Evolutionary conservation across 2,113 vertebrate genomes (phyloP).

Genomic region (Phylloscopus trochiloides): DNA sequence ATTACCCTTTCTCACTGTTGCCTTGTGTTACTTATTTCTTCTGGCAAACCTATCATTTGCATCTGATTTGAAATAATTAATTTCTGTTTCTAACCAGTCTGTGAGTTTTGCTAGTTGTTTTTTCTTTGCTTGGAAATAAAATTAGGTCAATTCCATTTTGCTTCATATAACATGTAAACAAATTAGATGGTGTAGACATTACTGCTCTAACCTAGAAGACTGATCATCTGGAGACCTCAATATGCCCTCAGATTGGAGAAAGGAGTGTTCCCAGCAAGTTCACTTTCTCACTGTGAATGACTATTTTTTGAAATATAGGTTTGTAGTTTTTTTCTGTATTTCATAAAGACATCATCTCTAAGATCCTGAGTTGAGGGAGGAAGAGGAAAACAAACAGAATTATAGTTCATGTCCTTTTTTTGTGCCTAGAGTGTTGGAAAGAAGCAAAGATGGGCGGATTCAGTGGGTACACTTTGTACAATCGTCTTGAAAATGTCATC

Average conservation of each 20-base stretch:
- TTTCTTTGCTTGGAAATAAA: background rate
- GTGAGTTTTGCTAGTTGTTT: background rate
- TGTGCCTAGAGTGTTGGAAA: background rate
- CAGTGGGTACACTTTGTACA: background rate
- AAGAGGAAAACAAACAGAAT: background rate
- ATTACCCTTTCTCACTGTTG: background rate
- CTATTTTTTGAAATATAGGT: background rate
- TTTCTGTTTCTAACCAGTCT: background rate
- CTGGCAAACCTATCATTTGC: background rate
- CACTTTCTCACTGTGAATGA: background rate
- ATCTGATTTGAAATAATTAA: background rate
- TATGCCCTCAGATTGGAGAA: background rate
- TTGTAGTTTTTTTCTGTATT: background rate
- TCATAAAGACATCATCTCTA: background rate
- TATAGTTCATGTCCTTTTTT: background rate
- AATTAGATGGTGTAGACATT: background rate
- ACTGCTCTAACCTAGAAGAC: background rate
- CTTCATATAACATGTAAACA: rapidly evolving
- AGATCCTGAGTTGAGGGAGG: background rate
- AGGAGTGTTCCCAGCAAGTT: background rate
- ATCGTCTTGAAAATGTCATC: background rate
- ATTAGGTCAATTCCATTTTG: background rate
- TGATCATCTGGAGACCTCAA: background rate
- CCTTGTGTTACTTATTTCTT: background rate
- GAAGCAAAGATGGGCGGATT: background rate